Evolutionary conservation across 92 coral and sea anemone species (phyloP), one percentile per base, ranked within the genome.

Genomic region (Montipora capitata): DNA sequence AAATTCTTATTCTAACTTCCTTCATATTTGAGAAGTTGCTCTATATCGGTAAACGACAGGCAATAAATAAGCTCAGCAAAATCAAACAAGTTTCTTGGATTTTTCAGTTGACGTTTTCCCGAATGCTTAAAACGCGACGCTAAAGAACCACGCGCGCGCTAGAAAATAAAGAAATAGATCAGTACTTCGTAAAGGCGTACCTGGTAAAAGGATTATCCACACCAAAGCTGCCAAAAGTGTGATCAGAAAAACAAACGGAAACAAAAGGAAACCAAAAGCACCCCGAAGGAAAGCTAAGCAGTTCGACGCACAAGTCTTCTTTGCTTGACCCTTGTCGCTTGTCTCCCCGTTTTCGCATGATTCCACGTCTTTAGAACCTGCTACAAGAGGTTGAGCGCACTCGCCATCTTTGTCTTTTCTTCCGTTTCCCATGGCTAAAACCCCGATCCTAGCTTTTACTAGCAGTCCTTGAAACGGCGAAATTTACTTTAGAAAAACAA

Each of bases 121-220:
- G 35, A 27, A 27, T 27, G 35, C 35, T 2, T 27, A 27, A 27
- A 2, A 27, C 35, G 35, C 35, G 35, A 27, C 35, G 35, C 35
- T 27, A 27, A 27, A 27, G 2, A 27, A 27, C 35, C 35, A 27
- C 35, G 35, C 35, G 35, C 35, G 35, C 35, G 35, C 35, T 27
- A 27, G 35, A 27, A 27, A 27, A 27, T 27, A 27, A 27, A 27
- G 35, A 27, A 27, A 27, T 27, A 27, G 35, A 27, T 27, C 35
- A 27, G 35, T 27, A 27, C 35, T 27, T 27, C 2, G 35, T 27
- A 27, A 27, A 27, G 35, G 35, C 35, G 35, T 27, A 85, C 89
- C 82, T 85, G 89, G 89, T 11, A 85, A 38, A 58, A 85, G 82
- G 40, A 85, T 77, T 12, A 75, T 17, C 89, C 89, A 85, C 20